Conservation (phyloP, 2,888 invertebrate genomes). For the Epinotia bilunana region DNA sequence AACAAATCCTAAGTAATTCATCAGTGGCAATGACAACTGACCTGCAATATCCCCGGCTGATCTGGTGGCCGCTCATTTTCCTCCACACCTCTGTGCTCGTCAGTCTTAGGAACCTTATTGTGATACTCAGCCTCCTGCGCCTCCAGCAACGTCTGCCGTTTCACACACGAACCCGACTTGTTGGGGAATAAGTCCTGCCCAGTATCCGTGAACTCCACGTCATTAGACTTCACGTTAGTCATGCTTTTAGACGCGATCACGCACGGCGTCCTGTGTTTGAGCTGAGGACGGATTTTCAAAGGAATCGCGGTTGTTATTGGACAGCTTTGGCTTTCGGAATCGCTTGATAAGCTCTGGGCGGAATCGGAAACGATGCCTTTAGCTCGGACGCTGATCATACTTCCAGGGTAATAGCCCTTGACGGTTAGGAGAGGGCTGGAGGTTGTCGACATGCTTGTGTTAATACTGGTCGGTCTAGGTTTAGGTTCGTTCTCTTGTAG, state of each 20-base stretch:
- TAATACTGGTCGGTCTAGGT: conserved; percentile 84
- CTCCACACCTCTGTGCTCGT: conserved; percentile 65
- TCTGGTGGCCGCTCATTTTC: conserved; percentile 66
- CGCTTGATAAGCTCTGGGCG: conserved; percentile 87
- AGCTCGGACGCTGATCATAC: conserved; percentile 86
- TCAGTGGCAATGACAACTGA: conserved; percentile 58
- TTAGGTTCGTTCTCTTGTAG: conserved; percentile 77
- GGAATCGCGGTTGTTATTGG: conserved; percentile 81
- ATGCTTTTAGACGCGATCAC: conserved; percentile 86
- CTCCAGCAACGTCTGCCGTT: conserved; percentile 79
- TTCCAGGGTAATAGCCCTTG: conserved; percentile 86
- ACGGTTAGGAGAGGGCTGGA: conserved; percentile 88
- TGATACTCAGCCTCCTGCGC: conserved; percentile 76
- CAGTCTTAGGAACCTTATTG: conserved; percentile 82
- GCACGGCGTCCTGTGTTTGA: conserved; percentile 68
- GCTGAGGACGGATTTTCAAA: conserved; percentile 81
- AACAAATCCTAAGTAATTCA: too few species aligned
- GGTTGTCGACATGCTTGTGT: conserved; percentile 86
- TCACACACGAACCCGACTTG: conserved; percentile 71
- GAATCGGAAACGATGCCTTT: conserved; percentile 86
- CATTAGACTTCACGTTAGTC: conserved; percentile 85
- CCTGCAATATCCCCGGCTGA: conserved; percentile 87
- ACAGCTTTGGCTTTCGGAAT: conserved; percentile 85
- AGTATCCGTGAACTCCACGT: conserved; percentile 75
- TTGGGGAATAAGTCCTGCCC: conserved; percentile 71